Conservation (phyloP, 2,888 invertebrate species). For the Drosophila emarginata region DNA sequence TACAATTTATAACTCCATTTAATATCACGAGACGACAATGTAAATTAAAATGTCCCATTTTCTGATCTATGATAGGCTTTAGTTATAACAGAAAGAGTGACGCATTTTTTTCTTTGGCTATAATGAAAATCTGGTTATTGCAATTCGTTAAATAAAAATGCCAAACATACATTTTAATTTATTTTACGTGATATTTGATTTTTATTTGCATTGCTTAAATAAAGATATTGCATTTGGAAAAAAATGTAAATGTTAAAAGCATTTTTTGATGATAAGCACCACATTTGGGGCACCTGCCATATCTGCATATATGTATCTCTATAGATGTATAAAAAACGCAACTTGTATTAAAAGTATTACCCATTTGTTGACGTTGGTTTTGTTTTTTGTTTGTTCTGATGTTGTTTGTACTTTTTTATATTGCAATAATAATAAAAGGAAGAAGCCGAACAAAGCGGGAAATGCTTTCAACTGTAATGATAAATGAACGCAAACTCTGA, state of each 20-base stretch:
- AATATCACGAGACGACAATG: too few relatives aligned
- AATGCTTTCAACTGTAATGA: conserved; percentile 77
- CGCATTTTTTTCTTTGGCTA: not conserved
- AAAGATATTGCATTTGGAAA: conserved; percentile 22
- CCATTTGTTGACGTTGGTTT: conserved; percentile 44
- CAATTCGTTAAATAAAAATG: not conserved
- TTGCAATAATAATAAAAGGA: conserved; percentile 59
- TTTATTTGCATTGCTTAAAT: conserved; percentile 22
- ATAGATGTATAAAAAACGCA: conserved; percentile 29
- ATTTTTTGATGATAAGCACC: conserved; percentile 55
- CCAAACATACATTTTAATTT: not conserved
- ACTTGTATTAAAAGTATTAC: conserved; percentile 68
- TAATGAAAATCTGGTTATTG: not conserved
- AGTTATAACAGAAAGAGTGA: not conserved
- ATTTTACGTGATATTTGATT: not conserved
- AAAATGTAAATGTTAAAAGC: conserved; percentile 59
- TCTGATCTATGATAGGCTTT: too few relatives aligned
- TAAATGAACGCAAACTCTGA: conserved; percentile 75
- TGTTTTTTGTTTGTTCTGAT: conserved; percentile 18
- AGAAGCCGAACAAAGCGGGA: conserved; percentile 56
- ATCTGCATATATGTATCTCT: conserved; percentile 6
- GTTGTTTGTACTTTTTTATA: conserved; percentile 28
- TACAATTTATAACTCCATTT: too few relatives aligned
- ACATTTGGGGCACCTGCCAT: conserved; percentile 56
- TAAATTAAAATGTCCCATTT: too few relatives aligned